Evolutionary conservation across 2,888 invertebrate species (phyloP), one percentile per base, ranked within the genome.

Genomic region (Lathronympha strigana): DNA sequence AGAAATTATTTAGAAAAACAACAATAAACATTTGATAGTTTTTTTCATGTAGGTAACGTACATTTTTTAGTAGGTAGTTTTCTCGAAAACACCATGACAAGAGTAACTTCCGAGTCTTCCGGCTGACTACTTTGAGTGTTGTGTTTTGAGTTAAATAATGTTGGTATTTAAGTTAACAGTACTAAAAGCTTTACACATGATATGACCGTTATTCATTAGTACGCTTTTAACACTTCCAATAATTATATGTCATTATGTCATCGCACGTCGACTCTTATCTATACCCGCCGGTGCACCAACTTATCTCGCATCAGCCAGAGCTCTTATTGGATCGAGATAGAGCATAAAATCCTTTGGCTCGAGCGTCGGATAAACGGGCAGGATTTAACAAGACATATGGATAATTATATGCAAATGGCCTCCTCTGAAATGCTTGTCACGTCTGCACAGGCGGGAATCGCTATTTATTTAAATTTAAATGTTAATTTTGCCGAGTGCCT

Each of bases 401-500:
- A 55, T 63, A 67, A 68, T 67, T 57, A 67, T 49, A 68, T 68
- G 67, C 61, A 68, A 68, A 67, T 68, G 25, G 45, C 23, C 33
- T 57, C 36, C 36, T 50, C 63, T 45, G 63, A 67, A 57, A 61
- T 63, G 68, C 57, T 33, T 58, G 55, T 64, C 67, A 60, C 23
- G 50, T 33, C n/a, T 13, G 25, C 63, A 60, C 62, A 43, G 36
- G 60, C 66, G 55, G 43, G 21, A 66, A 54, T 40, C 15, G 38
- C 49, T 38, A 54, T 68, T 68, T 67, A 63, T 63, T 60, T 63
- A 66, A 66, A 66, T 68, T 63, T 57, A 55, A 67, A 68, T 68
- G 51, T 23, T 57, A 68, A 60, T 63, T 60, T 63, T 15, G 19
- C 11, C 31, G 13, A 13, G 6, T 9, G 28, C 17, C 5, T 19